These are phyloP conservation scores for Crocuta crocuta DNA, from an alignment of 2,113 vertebrate genomes.

Conservation along the genomic window DNA sequence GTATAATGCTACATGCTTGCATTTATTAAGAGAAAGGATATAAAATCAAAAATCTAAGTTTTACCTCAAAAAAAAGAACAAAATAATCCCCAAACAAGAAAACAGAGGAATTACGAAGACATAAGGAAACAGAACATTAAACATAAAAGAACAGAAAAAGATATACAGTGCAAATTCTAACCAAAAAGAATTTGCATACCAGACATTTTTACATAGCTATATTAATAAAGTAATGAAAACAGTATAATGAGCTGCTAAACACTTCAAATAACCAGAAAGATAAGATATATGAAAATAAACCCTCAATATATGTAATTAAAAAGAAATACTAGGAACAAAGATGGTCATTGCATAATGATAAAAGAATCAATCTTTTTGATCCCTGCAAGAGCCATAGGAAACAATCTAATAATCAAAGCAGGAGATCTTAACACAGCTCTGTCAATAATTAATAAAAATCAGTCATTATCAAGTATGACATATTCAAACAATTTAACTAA, in stretches of 20 bases:
- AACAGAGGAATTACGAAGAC: background rate
- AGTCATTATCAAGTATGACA: background rate
- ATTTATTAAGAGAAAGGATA: background rate
- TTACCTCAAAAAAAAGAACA: background rate
- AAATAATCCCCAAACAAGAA: background rate
- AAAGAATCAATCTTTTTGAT: background rate
- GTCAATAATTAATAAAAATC: background rate
- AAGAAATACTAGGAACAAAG: background rate
- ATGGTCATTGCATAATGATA: background rate
- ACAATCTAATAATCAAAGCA: background rate
- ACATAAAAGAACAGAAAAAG: background rate
- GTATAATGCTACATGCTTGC: background rate
- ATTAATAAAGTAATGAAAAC: background rate
- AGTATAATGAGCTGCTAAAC: background rate
- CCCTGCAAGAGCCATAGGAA: background rate
- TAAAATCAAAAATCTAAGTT: background rate
- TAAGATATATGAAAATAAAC: background rate
- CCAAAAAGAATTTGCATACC: background rate
- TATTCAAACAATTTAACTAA: background rate
- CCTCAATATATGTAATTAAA: background rate
- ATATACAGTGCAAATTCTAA: background rate
- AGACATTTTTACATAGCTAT: background rate
- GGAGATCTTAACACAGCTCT: background rate
- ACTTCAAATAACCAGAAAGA: background rate
- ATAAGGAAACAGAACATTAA: background rate